Base-by-base conservation (phyloP, 2,888 invertebrate genomes). In the Drosophila pseudotalamancana region DNA sequence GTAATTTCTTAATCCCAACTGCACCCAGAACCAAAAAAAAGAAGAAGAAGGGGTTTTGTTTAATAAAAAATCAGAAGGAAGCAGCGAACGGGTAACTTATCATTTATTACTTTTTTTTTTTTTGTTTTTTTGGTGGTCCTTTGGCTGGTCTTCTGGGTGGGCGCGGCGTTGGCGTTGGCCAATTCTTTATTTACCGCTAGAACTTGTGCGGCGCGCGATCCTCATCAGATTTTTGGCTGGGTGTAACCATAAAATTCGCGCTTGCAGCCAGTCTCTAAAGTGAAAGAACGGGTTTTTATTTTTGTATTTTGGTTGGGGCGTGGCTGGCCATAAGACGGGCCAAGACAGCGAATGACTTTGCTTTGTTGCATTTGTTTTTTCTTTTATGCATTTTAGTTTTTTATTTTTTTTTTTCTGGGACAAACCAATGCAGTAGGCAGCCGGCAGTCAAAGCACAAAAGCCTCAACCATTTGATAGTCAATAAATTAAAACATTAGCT, bases 181-280 rank as follows among this genome's bases (percentile, higher is more conserved):
- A 62, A 72, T 63, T 66, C 80, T 74, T 74, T 64, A 77, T 84
- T 87, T 81, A 87, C 88, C 78, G 88, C 81, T 81, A 81, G 81
- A 81, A 74, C 63, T 62, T 68, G 48, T 37, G 56, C 40, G 49
- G 21, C 57, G 34, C 37, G 67, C 65, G 81, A 87, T 81, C 66
- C 85, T 84, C 87, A 74, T 74, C 71, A 46, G 62, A 53, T 50
- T 49, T 69, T 65, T 40, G 67, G 70, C 67, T 80, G 84, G 89
- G 89, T 88, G 89, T 88, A 79, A 46, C 88, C 89, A 83, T 81
- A 77, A 88, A 86, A 88, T 88, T 88, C 89, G 84, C 89, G 87
- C 89, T 87, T 76, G 77, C 70, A 73, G 69, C 77, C 57, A 62
- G 27, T 18, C 27, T 27, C 14, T 23, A 74, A 74, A 76, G 70